Conservation (phyloP, 2,797 vertebrate species). For the Xyrichtys novacula region DNA sequence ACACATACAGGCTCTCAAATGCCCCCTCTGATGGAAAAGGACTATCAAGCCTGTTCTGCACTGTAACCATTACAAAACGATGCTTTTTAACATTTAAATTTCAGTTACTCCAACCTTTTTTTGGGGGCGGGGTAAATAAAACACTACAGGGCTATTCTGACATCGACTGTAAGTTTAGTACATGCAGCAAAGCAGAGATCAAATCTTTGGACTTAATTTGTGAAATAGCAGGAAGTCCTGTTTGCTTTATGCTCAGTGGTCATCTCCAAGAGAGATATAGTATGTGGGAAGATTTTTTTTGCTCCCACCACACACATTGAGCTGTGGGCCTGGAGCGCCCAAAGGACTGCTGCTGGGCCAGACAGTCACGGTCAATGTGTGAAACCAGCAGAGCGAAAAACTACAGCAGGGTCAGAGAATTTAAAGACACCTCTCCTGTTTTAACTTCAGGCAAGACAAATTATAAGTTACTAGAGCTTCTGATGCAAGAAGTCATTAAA, state of each 20-base stretch:
- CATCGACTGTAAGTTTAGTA: no score
- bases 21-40: constrained; percentile 29
- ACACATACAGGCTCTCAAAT: constrained; percentile 50
- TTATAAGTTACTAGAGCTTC: neutral
- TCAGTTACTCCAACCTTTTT: neutral
- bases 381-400: constrained; percentile 68
- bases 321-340: constrained; percentile 42
- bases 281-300: no score
- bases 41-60: constrained; percentile 2
- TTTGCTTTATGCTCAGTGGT: constrained; percentile 19
- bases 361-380: constrained; percentile 72
- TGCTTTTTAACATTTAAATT: neutral
- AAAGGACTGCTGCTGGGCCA: constrained; percentile 39
- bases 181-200: constrained; percentile 1
- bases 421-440: constrained; percentile 44
- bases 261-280: constrained; percentile 38
- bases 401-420: constrained; percentile 53
- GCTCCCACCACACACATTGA: constrained; percentile 37
- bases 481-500: neutral
- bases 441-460: constrained; percentile 8
- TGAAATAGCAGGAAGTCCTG: constrained; percentile 32
- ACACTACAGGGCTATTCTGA: neutral
- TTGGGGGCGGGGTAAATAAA: no score
- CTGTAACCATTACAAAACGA: neutral
- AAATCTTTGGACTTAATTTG: constrained; percentile 5